Evolutionary conservation across 2,888 invertebrate species (phyloP), one percentile per base, ranked within the genome.

Genomic region (Plagiodera versicolora): DNA sequence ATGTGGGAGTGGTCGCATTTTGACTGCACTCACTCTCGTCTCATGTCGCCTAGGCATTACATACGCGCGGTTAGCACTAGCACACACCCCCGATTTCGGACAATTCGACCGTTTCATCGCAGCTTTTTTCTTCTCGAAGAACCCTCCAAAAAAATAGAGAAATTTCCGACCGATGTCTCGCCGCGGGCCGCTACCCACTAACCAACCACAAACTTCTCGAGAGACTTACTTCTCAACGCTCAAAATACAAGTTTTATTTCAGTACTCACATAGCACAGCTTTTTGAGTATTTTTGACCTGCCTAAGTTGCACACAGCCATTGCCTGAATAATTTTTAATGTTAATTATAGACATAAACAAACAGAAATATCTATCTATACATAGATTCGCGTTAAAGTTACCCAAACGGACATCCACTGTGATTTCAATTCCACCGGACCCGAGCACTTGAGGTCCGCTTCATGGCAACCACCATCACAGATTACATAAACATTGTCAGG

Each of bases 311-410:
- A 78, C 75, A 76, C 77, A 76, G 77, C 39, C 75, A 77, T 77
- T 78, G 77, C 79, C 77, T 77, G 77, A 79, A 79, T 78, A 79
- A 80, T 78, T 80, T 80, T 80, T 80, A 81, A 80, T 80, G 81
- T 81, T 81, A 81, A 81, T 80, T 81, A 80, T 81, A 81, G 81
- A 81, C 80, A 80, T 81, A 81, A 81, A 81, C 81, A 81, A 80
- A 80, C 80, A 77, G 76, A 80, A 81, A 81, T 81, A 81, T 80
- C 80, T 78, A 77, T 78, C 80, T 80, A 80, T 80, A 80, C 79
- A 80, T 81, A 81, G 81, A 80, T 77, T 77, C 78, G 75, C 76
- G 70, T 60, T 69, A 71, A 73, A 70, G 71, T 69, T 72, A 61
- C 55, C 56, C 60, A 65, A 58, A 58, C 61, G 59, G 59, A 49